Percentiles rank a stretch among this genome's conserved stretches.
Evolutionary conservation across 2,888 invertebrate genomes (phyloP).

Genomic region (Ctenicera cuprea): DNA sequence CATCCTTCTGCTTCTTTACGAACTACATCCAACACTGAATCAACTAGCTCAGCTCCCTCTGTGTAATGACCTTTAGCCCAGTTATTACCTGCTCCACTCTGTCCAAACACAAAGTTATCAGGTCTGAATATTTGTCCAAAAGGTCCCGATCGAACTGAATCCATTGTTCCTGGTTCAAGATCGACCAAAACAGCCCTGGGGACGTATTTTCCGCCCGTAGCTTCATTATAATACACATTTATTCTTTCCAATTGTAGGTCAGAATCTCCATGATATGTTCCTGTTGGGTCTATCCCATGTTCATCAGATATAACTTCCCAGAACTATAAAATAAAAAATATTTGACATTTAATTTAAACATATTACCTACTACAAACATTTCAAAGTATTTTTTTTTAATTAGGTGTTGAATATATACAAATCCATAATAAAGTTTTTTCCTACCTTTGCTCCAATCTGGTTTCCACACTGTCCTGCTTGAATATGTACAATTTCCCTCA

Average conservation of each 20-base stretch:
- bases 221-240: slow-evolving; percentile 97
- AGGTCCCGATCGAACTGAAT: too few relatives aligned
- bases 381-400: slow-evolving; percentile 70
- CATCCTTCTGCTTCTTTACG: slow-evolving; percentile 89
- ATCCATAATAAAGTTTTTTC: too few relatives aligned
- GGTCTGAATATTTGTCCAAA: slow-evolving; percentile 95
- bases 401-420: slow-evolving; percentile 82
- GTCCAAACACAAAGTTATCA: slow-evolving; percentile 97
- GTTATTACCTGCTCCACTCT: too few relatives aligned
- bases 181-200: slow-evolving; percentile 95
- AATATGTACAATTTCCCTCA: slow-evolving; percentile 97
- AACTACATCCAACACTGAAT: neutral
- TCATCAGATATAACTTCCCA: too few relatives aligned
- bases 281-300: slow-evolving; percentile 94
- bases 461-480: too few relatives aligned
- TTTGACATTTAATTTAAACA: slow-evolving; percentile 73
- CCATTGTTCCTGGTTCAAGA: slow-evolving; percentile 94
- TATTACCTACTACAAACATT: too few relatives aligned
- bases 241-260: slow-evolving; percentile 95
- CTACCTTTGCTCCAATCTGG: too few relatives aligned
- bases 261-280: slow-evolving; percentile 92
- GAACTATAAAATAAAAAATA: slow-evolving; percentile 81
- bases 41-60: neutral
- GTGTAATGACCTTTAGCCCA: too few relatives aligned
- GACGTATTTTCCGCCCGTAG: slow-evolving; percentile 94